Base-by-base conservation (phyloP, 2,113 vertebrate species). In the Tragelaphus buxtoni region DNA sequence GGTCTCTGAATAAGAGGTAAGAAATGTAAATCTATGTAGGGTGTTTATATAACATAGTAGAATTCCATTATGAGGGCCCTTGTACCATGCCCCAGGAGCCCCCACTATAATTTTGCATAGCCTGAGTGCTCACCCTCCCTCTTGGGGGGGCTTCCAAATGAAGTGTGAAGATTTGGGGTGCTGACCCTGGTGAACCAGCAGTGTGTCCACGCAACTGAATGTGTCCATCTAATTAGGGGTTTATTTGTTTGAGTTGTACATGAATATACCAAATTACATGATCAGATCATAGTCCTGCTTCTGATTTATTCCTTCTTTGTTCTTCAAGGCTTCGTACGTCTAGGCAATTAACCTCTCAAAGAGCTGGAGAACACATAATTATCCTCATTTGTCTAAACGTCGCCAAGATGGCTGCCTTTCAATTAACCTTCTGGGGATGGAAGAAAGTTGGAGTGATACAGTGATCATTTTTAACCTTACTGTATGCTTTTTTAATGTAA, bases 261-360 rank as follows among this genome's bases (percentile, higher is more conserved):
- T 97, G 98, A 98, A 98, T 98, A 98, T 96, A 98, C 95, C 97
- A 98, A 98, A 99, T 99, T 98, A 97, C 98, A 98, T 98, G 98
- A 99, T 98, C 98, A 98, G 98, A 98, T 98, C 97, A 98, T 97
- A 95, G 97, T 97, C 96, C 97, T 94, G 97, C 98, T 98, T 98
- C 98, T 99, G 98, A 98, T 99, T 99, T 98, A 99, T 98, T 98
- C 98, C 98, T 98, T 98, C 98, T 99, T 99, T 99, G 98, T 98
- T 99, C 98, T 98, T 98, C 98, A 98, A 98, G 97, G 97, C 98
- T 98, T 98, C 95, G 80, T 98, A 98, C 98, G 98, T 99, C 98
- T 98, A 98, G 98, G 98, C 98, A 99, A 99, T 99, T 99, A 99
- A 99, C 99, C 98, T 99, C 98, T 98, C 98, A 98, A 98, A 99